Evolutionary conservation across 2,113 vertebrate species (phyloP), one percentile per base, ranked within the genome.

Genomic region (Hyperopisus bebe): DNA sequence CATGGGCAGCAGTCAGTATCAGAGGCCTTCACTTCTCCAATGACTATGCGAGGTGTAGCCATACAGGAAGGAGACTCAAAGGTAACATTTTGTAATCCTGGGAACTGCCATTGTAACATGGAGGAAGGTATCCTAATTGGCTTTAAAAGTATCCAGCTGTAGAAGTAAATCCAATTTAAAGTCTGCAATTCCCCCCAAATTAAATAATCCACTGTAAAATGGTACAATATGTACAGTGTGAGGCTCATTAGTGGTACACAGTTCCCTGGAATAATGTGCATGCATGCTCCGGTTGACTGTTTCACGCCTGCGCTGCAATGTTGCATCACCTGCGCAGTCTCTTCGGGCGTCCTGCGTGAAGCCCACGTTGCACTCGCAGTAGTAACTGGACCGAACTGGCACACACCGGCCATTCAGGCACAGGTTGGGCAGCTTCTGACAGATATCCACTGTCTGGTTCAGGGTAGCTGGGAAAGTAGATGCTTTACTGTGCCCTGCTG

Each of bases 381-480:
- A 93, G 88, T 96, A 96, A 90, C 94, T 95, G 4, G 95, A 94
- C 21, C 93, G 93, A 19, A 94, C 92, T 62, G 95, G 94, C 85
- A 96, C 93, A 70, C 96, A 97, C 27, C 91, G 95, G 51, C 96
- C 96, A 93, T 96, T 96, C 86, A 95, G 91, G 48, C 96, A 97
- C 90, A 96, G 93, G 91, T 94, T 96, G 62, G 93, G 90, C 86
- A 95, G 93, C n/a, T 95, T 94, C 86, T 94, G 94, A 90, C 96
- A 97, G 88, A 93, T 92, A 90, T 96, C 95, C 91, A 93, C 93
- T 48, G 95, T 97, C 91, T 95, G 94, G 91, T 96, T 97, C 70
- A 96, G 93, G 90, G 95, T 94, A 50, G 95, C 96, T 96, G 91
- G 31, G 74, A 88, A 87, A 90, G 35, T 9, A 88, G 88, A 50